These are phyloP conservation scores for Drosophila anceps DNA, from an alignment of 2,888 invertebrate species.

Conservation along the genomic window DNA sequence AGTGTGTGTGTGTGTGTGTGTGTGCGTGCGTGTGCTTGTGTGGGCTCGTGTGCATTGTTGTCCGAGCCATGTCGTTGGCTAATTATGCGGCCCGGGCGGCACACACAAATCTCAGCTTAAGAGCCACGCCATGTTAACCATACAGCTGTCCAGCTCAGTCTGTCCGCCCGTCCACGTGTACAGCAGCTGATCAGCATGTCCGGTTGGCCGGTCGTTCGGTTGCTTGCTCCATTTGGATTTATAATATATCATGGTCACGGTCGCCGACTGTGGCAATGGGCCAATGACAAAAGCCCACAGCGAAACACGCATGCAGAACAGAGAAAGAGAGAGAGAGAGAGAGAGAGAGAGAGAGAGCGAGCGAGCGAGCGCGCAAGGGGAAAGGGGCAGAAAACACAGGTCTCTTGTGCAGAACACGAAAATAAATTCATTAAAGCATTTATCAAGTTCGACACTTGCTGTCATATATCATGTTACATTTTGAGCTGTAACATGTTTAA, in stretches of 20 bases:
- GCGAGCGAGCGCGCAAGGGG: background rate
- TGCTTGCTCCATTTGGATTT: conserved; percentile 63
- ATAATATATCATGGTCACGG: conserved; percentile 81
- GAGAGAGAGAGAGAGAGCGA: background rate
- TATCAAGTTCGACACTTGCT: conserved; percentile 80
- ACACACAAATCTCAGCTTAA: conserved; percentile 68
- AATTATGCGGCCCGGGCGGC: conserved; percentile 40
- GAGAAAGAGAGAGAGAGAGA: background rate
- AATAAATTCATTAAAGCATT: conserved; percentile 79
- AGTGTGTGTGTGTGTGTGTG: conserved; percentile 3
- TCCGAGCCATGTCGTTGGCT: conserved; percentile 29
- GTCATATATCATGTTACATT: conserved; percentile 71
- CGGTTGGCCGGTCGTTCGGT: conserved; percentile 25
- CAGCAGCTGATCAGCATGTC: conserved; percentile 36
- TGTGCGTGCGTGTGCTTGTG: conserved; percentile 1
- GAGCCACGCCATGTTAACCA: conserved; percentile 67
- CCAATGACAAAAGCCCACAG: conserved; percentile 40
- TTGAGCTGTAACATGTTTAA: conserved; percentile 73
- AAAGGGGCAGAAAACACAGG: background rate
- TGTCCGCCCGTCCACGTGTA: background rate
- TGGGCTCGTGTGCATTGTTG: conserved; percentile 15
- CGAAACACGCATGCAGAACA: conserved; percentile 5
- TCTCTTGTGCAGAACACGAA: conserved; percentile 62
- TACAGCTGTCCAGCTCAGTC: conserved; percentile 19
- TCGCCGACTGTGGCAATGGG: conserved; percentile 56